Percentiles rank a stretch among this genome's conserved stretches.
These are phyloP conservation scores for Popillia japonica DNA, from an alignment of 1,140 invertebrate genomes.

Conservation along the genomic window DNA sequence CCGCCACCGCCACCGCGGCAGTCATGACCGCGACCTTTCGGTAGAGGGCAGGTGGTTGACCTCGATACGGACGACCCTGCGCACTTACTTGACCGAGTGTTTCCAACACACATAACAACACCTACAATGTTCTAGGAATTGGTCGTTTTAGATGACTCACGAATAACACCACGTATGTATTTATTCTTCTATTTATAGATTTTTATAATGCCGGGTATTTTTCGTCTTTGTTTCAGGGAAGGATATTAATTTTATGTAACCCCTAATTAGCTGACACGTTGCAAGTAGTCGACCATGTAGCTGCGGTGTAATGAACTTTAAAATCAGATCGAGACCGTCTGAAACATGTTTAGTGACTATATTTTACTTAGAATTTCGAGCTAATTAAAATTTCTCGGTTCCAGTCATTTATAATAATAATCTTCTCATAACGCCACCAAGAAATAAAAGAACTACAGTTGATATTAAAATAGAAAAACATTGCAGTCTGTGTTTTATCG, in stretches of 20 bases:
- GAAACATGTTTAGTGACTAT: too few relatives aligned
- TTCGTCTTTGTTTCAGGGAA: background rate
- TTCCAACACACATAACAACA: background rate
- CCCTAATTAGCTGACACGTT: background rate
- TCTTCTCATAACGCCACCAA: too few relatives aligned
- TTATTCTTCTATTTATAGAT: background rate
- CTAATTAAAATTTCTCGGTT: too few relatives aligned
- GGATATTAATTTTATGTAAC: background rate
- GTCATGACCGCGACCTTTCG: slow-evolving; percentile 42
- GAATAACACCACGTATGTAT: background rate
- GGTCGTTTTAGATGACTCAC: slow-evolving; percentile 8
- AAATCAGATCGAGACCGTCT: too few relatives aligned
- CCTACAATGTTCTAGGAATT: background rate
- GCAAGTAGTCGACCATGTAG: background rate
- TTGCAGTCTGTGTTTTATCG: too few relatives aligned
- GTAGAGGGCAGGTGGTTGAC: slow-evolving; percentile 43
- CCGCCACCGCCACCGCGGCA: slow-evolving; percentile 39
- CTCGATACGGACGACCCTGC: slow-evolving; percentile 38
- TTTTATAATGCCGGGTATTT: background rate
- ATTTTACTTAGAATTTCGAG: too few relatives aligned
- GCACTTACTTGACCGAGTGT: slow-evolving; percentile 38
- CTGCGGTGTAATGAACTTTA: too few relatives aligned
- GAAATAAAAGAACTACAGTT: too few relatives aligned
- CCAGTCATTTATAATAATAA: too few relatives aligned
- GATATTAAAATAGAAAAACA: too few relatives aligned